Conservation (phyloP, 35 echinoderm and acorn worm genomes). For the Apostichopus californicus region DNA sequence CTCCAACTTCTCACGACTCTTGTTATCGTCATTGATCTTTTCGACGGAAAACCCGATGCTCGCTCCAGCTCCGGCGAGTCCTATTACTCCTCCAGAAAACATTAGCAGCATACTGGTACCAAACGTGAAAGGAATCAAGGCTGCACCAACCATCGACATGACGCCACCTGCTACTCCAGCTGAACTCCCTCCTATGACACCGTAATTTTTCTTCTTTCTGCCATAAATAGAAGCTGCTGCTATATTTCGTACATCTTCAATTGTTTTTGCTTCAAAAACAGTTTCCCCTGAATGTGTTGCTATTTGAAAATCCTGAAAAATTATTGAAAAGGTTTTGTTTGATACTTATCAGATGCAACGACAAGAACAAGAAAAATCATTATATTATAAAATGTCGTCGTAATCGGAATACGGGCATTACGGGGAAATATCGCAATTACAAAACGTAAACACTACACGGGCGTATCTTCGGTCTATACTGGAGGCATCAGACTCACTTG, state of each 20-base stretch:
- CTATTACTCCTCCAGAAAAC: neutral
- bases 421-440: no score
- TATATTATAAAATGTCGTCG: no score
- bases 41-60: conserved; percentile 19
- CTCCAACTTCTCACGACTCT: neutral
- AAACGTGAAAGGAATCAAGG: neutral
- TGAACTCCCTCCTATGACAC: neutral
- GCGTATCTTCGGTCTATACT: no score
- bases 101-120: neutral
- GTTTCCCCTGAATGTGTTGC: neutral
- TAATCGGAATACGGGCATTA: no score
- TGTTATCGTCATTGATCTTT: conserved; percentile 3
- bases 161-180: neutral
- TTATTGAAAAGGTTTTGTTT: no score
- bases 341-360: no score
- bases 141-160: neutral
- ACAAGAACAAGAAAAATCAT: no score
- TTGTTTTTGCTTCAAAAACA: neutral
- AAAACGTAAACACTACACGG: no score
- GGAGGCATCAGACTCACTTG: no score
- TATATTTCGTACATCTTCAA: neutral
- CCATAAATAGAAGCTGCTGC: neutral
- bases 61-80: neutral
- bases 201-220: neutral
- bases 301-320: neutral